A percentile compares a stretch with the other conserved stretches of the same genome.
phyloP scores from a whole-genome alignment of 2,113 vertebrate genomes.

The Dunckerocampus dactyliophorus region DNA sequence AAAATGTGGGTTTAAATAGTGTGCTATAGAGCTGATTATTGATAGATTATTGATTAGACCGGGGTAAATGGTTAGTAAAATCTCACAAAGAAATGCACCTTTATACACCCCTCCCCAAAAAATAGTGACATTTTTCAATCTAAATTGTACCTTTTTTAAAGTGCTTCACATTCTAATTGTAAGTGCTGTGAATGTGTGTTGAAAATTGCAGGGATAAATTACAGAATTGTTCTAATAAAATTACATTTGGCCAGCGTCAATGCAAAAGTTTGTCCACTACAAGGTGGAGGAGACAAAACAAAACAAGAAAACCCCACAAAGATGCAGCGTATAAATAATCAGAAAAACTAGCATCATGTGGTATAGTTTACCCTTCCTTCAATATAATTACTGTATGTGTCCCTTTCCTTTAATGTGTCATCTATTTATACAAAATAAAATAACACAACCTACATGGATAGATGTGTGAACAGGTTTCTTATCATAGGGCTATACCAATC shows the following conservation, averaged over 20 bases:
- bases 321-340: background rate
- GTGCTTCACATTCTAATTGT: slow-evolving; percentile 18
- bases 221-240: background rate
- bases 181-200: slow-evolving; percentile 35
- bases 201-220: background rate
- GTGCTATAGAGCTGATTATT: background rate
- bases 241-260: background rate
- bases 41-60: no score
- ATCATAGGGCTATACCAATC: slow-evolving; percentile 5
- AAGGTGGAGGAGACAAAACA: background rate
- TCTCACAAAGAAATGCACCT: no score
- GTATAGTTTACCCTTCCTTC: no score
- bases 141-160: background rate
- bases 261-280: background rate
- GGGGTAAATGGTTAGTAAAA: no score
- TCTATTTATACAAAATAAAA: background rate
- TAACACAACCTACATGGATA: slow-evolving; percentile 29
- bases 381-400: background rate
- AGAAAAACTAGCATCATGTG: background rate
- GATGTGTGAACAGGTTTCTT: slow-evolving; percentile 4
- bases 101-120: no score
- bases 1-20: background rate
- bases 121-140: no score
- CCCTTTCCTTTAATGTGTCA: background rate
- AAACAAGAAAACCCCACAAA: background rate